Evolutionary conservation across 2,113 vertebrate species (phyloP), one percentile per base, ranked within the genome.

Genomic region (Daboia siamensis): DNA sequence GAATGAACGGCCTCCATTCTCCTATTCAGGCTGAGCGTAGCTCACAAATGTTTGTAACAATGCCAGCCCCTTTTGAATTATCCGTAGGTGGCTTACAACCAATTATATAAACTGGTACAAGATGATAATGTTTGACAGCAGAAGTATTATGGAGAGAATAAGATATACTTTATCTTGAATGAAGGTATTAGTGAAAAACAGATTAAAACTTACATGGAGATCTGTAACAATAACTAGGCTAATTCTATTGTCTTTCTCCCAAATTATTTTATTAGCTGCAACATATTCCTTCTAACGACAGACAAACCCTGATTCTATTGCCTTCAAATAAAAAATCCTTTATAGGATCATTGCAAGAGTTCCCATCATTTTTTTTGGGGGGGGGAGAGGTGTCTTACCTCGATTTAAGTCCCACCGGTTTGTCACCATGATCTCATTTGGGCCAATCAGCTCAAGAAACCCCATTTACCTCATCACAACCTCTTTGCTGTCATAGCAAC

Each of bases 371-470:
- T 97, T 94, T 97, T 95, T 92, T 6, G 48, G 48, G 48, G 48
- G 46, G 48, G 7, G 48, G 7, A 8, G 48, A 2, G 39, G 39
- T 39, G 48, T 97, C 95, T 96, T 96, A 97, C n/a, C 97, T 96
- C 95, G 98, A 97, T 97, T 97, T 96, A 97, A 97, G 97, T 98
- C 97, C 97, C 97, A 96, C 93, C 95, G 95, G 97, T 96, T 98
- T 97, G 97, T 95, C 98, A 97, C 95, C 94, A 92, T 96, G 96
- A 97, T 97, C 96, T 98, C 96, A 97, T 97, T 97, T 97, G 92
- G 96, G 95, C 98, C 98, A 98, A 98, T 98, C 97, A 98, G 97
- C 97, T 97, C 97, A 97, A 97, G 97, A 98, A 97, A 96, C 97
- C 96, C 96, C 94, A 91, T 97, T 98, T 98, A 98, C 97, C 97